A percentile compares a stretch with the other conserved stretches of the same genome.
Evolutionary conservation across 2,113 vertebrate species (phyloP).

Genomic region (Tretioscincus oriximinensis): DNA sequence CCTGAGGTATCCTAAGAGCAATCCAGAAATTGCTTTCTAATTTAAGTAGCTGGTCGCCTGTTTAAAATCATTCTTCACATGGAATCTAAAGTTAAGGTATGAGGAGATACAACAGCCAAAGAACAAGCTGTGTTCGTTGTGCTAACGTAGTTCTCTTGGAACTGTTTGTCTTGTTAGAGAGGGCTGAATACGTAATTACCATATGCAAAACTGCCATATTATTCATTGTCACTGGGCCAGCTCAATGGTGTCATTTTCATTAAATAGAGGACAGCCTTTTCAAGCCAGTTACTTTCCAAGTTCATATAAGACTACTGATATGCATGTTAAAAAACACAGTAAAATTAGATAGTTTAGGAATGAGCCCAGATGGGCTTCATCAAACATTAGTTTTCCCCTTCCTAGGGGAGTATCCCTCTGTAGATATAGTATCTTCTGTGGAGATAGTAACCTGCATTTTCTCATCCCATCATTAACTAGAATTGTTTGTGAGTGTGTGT

Average conservation of each 20-base stretch:
- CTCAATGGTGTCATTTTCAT: slow-evolving; percentile 12
- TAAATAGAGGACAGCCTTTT: background rate
- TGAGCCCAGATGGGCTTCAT: too few relatives aligned
- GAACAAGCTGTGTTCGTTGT: background rate
- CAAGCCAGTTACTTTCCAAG: background rate
- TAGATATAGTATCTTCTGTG: too few relatives aligned
- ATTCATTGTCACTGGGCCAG: slow-evolving; percentile 23
- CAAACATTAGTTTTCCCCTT: too few relatives aligned
- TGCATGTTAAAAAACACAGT: too few relatives aligned
- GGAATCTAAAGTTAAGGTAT: slow-evolving; percentile 38
- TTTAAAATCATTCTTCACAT: slow-evolving; percentile 42
- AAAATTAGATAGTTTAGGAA: too few relatives aligned
- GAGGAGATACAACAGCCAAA: slow-evolving; percentile 14
- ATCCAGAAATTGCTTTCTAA: slow-evolving; percentile 17
- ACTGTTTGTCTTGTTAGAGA: slow-evolving; percentile 26
- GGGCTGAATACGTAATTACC: slow-evolving; percentile 17
- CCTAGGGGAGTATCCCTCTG: too few relatives aligned
- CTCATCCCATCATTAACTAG: too few relatives aligned
- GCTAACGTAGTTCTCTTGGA: slow-evolving; percentile 16
- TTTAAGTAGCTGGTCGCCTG: slow-evolving; percentile 24
- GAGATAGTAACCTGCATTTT: too few relatives aligned
- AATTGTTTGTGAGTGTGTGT: too few relatives aligned
- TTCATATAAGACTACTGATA: background rate
- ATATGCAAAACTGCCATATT: slow-evolving; percentile 14
- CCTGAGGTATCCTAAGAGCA: slow-evolving; percentile 27